Conservation (phyloP, 1,140 invertebrate genomes). For the Wiebesia pumilae region DNA sequence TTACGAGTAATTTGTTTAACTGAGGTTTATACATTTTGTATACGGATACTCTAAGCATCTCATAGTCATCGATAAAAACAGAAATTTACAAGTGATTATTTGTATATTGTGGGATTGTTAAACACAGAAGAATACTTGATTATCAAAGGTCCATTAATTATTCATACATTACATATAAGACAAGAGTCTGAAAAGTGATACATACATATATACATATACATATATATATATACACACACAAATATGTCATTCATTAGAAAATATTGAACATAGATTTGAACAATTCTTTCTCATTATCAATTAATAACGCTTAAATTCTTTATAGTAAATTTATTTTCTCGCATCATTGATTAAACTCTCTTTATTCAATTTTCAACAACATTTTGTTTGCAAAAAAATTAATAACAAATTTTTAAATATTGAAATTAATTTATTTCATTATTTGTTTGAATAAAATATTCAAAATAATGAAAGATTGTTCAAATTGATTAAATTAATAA, state of each 20-base stretch:
- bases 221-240: too few relatives aligned
- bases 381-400: background rate
- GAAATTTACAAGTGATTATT: background rate
- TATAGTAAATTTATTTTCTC: background rate
- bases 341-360: background rate
- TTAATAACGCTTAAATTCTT: background rate
- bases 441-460: background rate
- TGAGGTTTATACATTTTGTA: background rate
- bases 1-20: background rate
- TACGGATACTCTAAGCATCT: background rate
- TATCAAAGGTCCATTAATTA: background rate
- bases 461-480: background rate
- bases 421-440: background rate
- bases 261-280: background rate
- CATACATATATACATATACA: too few relatives aligned
- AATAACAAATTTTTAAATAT: background rate
- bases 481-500: background rate
- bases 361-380: background rate
- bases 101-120: background rate
- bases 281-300: background rate
- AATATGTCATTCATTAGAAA: background rate
- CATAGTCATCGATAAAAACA: background rate
- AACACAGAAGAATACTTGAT: background rate
- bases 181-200: conserved; percentile 1
- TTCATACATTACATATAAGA: background rate